Evolutionary conservation across 2,888 invertebrate genomes (phyloP).

Genomic region (Polietes domitor): DNA sequence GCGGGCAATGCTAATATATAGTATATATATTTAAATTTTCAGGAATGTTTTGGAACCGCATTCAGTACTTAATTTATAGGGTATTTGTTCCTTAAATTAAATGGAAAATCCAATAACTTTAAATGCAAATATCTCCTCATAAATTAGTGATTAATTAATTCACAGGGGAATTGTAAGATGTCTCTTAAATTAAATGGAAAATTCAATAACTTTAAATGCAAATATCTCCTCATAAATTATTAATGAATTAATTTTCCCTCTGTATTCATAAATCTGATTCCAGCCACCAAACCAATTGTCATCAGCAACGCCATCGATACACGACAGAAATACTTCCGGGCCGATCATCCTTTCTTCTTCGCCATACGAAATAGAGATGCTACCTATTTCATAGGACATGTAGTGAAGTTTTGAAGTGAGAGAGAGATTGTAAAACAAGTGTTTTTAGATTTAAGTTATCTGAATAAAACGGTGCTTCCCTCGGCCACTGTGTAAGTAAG

Average conservation of each 20-base stretch:
- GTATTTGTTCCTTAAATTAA: too few species aligned
- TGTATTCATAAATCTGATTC: background rate
- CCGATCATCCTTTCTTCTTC: constrained; percentile 79
- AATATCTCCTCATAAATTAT: too few species aligned
- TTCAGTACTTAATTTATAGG: too few species aligned
- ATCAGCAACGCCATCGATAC: constrained; percentile 75
- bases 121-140: background rate
- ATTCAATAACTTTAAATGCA: background rate
- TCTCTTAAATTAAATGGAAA: too few species aligned
- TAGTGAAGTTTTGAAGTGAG: constrained; percentile 73
- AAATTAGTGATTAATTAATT: too few species aligned
- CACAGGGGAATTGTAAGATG: too few species aligned
- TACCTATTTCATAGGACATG: constrained; percentile 76
- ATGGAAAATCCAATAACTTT: background rate
- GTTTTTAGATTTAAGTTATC: background rate
- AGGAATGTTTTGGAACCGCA: too few species aligned
- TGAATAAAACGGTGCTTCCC: background rate
- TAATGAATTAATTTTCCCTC: background rate
- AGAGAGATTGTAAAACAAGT: background rate
- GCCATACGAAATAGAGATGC: constrained; percentile 74
- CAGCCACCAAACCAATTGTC: constrained; percentile 76
- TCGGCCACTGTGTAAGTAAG: background rate
- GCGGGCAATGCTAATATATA: too few species aligned
- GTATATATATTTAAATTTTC: too few species aligned
- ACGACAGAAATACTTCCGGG: constrained; percentile 77